Base-by-base conservation (phyloP, 2,113 vertebrate species). In the Enhydra lutris region DNA sequence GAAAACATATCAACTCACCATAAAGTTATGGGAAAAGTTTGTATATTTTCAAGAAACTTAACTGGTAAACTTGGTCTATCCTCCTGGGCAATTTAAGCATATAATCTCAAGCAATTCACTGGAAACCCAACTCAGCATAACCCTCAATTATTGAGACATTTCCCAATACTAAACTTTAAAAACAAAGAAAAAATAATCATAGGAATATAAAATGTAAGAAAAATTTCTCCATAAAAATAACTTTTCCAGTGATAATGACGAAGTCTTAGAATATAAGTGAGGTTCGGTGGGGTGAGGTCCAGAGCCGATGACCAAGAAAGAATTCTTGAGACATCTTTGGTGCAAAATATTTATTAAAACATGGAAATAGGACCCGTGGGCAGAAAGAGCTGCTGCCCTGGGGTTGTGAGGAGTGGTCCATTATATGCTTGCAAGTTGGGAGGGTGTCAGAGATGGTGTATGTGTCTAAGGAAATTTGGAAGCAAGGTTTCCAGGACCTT, bases 141-240 rank as follows among this genome's bases (percentile, higher is more conserved):
- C 23, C 15, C 15, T 74, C 7, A 85, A 36, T 74, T 93, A 61
- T 31, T 78, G n/a, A 89, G 7, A 80, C n/a, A 93, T 90, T 90
- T 81, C 45, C 29, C 36, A 92, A 85, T 52, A 18, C 10, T 67
- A 85, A 79, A 39, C 83, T 63, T 89, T 50, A 4, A 50, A 26
- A 9, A 85, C 21, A 94, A 94, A 55, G 7, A 65, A 95, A 93
- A 94, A 78, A 47, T 26, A 47, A 69, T 74, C 42, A 69, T 34
- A 73, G 61, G 26, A 82, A 89, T 71, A 82, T 42, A 93, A 91
- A 76, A 42, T 36, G 15, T 50, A 76, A 82, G 42, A 85, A 86
- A 89, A 96, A 71, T 79, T 15, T 65, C 86, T 82, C 76, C 42
- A 88, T 73, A 95, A 85, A 96, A 82, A 67, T 39, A 42, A 52